Base-by-base conservation (phyloP, 1,140 invertebrate species). In the Drosophila kurseongensis region DNA sequence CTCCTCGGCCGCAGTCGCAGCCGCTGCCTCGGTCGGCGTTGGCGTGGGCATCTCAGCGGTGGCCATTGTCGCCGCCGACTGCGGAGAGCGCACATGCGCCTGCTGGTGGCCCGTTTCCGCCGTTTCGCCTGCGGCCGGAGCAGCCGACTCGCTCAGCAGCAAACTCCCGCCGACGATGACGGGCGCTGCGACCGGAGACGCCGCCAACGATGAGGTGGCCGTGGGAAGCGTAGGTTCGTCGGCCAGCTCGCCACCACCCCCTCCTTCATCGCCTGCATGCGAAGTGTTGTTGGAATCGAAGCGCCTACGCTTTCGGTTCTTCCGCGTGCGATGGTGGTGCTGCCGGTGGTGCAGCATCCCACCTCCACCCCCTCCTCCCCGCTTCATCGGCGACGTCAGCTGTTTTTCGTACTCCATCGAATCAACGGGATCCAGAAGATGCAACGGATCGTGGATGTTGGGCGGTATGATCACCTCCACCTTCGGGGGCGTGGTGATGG, bases 401-500 rank as follows among this genome's bases (percentile, higher is more conserved):
- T 96, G 94, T 73, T 96, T 95, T 85, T 96, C 95, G 92, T 97
- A 96, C 68, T 97, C 96, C 23, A 95, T 95, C 78, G 96, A 95
- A 85, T 97, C 96, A n/a, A 96, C 94, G 18, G 95, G 96, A 80
- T 96, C 95, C 79, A 95, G 95, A 48, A 99, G 92, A 93, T 98
- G 98, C 18, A 99, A 92, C 2, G 98, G 98, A 93, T 99, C 98
- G 76, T 96, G 94, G 63, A 98, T 97, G 93, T 99, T 98, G 35
- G 96, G 96, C 50, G 98, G 98, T 89, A 98, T 98, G 29, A 98
- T 96, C 0, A 98, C 97, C 92, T 98, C 96, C 58, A 98, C 95
- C 79, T 95, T 95, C 58, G 96, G 96, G 82, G 96, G 96, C 54
- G 96, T 95, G 56, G 97, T 95, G 45, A 95, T 95, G 38, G 97